phyloP scores from a whole-genome alignment of 92 coral and sea anemone species.

The Nematostella vectensis region DNA sequence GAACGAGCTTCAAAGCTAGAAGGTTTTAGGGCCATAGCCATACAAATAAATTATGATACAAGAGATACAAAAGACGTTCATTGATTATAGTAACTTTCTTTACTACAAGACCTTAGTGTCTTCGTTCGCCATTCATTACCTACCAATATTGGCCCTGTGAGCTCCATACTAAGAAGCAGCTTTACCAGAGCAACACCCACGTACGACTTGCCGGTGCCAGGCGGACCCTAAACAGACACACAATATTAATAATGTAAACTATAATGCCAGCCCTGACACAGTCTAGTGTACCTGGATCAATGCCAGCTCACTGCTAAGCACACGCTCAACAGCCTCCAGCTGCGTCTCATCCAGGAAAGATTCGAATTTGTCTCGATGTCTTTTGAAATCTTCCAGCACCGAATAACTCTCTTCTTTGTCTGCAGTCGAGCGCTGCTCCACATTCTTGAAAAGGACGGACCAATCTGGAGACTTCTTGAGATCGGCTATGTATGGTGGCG shows the following conservation, averaged over 20 bases:
- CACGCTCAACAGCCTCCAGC: conserved; percentile 50
- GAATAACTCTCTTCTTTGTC: conserved; percentile 5
- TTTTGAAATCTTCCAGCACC: conserved; percentile 24
- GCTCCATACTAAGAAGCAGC: conserved; percentile 53
- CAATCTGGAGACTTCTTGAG: conserved; percentile 46
- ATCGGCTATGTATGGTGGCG: conserved; percentile 40
- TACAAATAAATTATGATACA: no score
- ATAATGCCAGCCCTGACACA: no score
- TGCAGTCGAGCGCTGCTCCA: background rate
- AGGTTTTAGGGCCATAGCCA: no score
- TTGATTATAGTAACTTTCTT: no score
- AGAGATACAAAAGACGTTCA: no score
- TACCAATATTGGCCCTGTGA: conserved; percentile 76
- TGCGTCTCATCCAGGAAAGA: conserved; percentile 56
- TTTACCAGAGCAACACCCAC: conserved; percentile 61
- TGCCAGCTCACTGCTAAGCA: conserved; percentile 41
- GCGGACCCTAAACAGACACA: conserved; percentile 59
- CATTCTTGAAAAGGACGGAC: conserved; percentile 36
- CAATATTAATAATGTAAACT: background rate
- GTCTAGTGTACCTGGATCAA: conserved; percentile 57
- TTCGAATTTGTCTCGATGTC: conserved; percentile 1
- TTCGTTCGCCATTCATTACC: no score
- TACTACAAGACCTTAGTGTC: no score
- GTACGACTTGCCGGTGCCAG: conserved; percentile 83
- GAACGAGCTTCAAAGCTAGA: no score